phyloP scores from a whole-genome alignment of 37 sponge, comb jelly and placozoan species.

The Diacarnus erythraeanus region DNA sequence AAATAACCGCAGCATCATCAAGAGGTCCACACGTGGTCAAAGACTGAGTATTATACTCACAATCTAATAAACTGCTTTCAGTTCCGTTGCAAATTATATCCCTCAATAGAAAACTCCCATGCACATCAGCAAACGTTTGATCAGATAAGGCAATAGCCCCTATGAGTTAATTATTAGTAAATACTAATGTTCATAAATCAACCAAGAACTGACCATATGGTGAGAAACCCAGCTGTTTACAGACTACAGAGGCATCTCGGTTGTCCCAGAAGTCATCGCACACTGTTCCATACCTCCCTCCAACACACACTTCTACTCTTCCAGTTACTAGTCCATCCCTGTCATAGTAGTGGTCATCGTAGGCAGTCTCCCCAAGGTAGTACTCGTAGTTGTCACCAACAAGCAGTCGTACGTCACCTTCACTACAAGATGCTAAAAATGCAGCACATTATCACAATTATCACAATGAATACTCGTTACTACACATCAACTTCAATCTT shows the following conservation, averaged over 20 bases:
- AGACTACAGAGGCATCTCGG: slow-evolving; percentile 41
- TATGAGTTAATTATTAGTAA: not conserved
- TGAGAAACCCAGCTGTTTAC: slow-evolving; percentile 43
- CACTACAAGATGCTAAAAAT: slow-evolving; percentile 16
- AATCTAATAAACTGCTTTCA: slow-evolving; percentile 10
- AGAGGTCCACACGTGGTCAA: not conserved
- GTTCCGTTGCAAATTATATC: slow-evolving; percentile 18
- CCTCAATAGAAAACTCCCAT: not conserved
- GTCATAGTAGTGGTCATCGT: slow-evolving; percentile 5
- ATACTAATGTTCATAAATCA: not conserved
- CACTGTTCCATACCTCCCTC: slow-evolving; percentile 46
- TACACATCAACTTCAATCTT: no score
- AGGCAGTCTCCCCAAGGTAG: slow-evolving; percentile 6
- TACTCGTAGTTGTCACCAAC: slow-evolving; percentile 1
- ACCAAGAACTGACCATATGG: slow-evolving; percentile 26
- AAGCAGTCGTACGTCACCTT: slow-evolving; percentile 17
- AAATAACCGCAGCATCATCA: slow-evolving; percentile 31
- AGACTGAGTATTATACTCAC: not conserved
- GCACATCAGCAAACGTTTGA: not conserved
- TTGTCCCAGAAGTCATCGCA: slow-evolving; percentile 33
- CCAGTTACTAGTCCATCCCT: slow-evolving; percentile 19
- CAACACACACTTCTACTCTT: slow-evolving; percentile 43
- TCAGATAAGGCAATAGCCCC: slow-evolving; percentile 8
- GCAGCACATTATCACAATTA: no score
- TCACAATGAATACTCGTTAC: no score